Evolutionary conservation across 2,888 invertebrate species (phyloP).

Genomic region (Aphelenchoides bicaudatus): DNA sequence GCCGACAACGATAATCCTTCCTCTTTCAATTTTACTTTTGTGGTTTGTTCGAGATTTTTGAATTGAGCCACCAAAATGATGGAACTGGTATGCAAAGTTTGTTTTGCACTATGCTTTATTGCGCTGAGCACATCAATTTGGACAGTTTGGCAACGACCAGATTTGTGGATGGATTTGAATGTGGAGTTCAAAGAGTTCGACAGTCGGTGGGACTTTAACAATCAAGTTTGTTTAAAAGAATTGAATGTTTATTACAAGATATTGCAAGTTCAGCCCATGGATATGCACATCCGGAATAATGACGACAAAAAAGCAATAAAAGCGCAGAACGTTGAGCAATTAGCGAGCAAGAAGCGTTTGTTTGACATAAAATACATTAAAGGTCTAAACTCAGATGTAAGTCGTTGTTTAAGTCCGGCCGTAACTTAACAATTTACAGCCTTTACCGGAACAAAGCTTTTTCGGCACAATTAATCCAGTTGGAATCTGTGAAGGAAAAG

Average conservation of each 20-base stretch:
- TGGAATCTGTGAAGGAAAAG: conserved; percentile 35
- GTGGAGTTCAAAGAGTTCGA: background rate
- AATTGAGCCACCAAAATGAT: no score
- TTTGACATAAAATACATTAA: background rate
- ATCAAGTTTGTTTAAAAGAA: no score
- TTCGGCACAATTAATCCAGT: conserved; percentile 3
- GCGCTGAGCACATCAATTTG: background rate
- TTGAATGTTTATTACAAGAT: no score
- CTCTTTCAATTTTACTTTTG: background rate
- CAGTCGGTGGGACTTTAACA: background rate
- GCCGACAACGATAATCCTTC: background rate
- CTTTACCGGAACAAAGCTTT: conserved; percentile 16
- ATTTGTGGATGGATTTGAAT: conserved; percentile 2
- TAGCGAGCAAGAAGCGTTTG: background rate
- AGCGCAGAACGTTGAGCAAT: background rate
- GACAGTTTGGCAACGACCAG: background rate
- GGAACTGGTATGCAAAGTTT: conserved; percentile 1
- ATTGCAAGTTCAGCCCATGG: no score
- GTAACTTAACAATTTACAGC: conserved; percentile 6
- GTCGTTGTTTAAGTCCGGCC: background rate
- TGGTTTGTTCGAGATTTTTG: no score
- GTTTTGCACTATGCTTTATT: background rate
- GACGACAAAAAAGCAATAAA: background rate
- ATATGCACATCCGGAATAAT: background rate
- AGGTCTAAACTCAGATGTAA: conserved; percentile 7